These are phyloP conservation scores for Euproctis similis DNA, from an alignment of 2,888 invertebrate species.

Conservation along the genomic window DNA sequence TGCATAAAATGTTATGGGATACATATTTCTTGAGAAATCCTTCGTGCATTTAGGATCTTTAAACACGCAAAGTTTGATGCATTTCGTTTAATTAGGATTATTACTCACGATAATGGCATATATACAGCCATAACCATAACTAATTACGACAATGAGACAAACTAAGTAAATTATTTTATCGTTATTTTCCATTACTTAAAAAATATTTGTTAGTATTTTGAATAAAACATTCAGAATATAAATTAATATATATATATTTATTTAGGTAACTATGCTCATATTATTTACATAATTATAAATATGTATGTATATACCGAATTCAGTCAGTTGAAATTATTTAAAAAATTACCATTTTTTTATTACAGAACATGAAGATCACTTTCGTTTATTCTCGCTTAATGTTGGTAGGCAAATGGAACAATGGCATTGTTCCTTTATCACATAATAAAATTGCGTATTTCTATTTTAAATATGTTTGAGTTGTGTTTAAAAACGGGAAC, in stretches of 20 bases:
- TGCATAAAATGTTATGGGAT: conserved; percentile 20
- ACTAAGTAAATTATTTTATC: conserved; percentile 7
- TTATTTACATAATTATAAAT: conserved; percentile 14
- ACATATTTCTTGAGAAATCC: conserved; percentile 20
- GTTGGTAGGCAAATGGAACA: conserved; percentile 17
- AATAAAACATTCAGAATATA: too few species aligned
- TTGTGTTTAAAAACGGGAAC: too few species aligned
- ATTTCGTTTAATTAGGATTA: conserved; percentile 11
- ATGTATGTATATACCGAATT: too few species aligned
- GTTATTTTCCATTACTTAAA: conserved; percentile 9
- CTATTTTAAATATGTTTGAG: too few species aligned
- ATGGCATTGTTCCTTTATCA: conserved; percentile 18
- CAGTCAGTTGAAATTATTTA: too few species aligned
- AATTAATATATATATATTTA: too few species aligned
- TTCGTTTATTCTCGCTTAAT: conserved; percentile 24
- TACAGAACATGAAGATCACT: conserved; percentile 25
- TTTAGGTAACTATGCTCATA: conserved; percentile 12
- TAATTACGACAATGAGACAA: too few species aligned
- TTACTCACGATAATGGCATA: too few species aligned
- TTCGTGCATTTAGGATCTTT: conserved; percentile 10
- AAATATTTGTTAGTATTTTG: too few species aligned
- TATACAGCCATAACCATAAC: conserved; percentile 6
- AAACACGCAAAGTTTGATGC: conserved; percentile 18
- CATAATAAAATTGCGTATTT: too few species aligned
- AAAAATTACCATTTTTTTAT: too few species aligned